Base-by-base conservation (phyloP, 2,797 vertebrate species). In the Malurus splendens region DNA sequence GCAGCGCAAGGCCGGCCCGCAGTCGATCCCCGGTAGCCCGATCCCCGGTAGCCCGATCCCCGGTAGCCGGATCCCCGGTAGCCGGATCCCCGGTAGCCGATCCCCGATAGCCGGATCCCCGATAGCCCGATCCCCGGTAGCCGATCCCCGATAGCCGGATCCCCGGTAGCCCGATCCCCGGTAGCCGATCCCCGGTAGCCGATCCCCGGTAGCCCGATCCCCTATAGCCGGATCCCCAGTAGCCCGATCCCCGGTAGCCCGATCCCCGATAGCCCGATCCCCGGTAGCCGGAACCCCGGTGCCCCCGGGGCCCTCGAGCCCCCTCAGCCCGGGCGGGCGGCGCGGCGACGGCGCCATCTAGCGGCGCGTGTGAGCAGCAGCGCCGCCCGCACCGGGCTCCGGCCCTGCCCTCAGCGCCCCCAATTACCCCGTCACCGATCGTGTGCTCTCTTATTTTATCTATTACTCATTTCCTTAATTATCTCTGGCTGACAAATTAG, bases 361-460 rank as follows among this genome's bases (percentile, higher is more conserved):
- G 83, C 36, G 89, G 56, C 9, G 9, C 1, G 3, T 0, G 11
- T 50, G 7, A 16, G 78, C 42, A 61, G 28, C 64, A 12, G 32
- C 8, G 32, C 24, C 44, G 10, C 24, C 52, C 8, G 6, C 41
- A n/a, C 4, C 23, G 14, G 14, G 8, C n/a, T 28, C 24, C 7
- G 39, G 51, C 51, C 38, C 9, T 8, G 60, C 61, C 18, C 76
- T 36, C 68, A 20, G 48, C 61, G 5, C 0, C 18, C 23, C 13
- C 22, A 6, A 5, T 12, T 2, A 10, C 4, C 9, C 6, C 39
- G 17, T 16, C 77, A 67, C 30, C 10, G 7, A 2, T 2, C 51
- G 36, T 42, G 32, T 1, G 20, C 12, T 23, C 10, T 32, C 41
- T 44, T 17, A 22, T 18, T 65, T 38, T 6, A 47, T 7, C 54